A percentile compares a stretch with the other conserved stretches of the same genome.
phyloP scores from a whole-genome alignment of 2,888 invertebrate genomes.

The Anthoptus insignis region DNA sequence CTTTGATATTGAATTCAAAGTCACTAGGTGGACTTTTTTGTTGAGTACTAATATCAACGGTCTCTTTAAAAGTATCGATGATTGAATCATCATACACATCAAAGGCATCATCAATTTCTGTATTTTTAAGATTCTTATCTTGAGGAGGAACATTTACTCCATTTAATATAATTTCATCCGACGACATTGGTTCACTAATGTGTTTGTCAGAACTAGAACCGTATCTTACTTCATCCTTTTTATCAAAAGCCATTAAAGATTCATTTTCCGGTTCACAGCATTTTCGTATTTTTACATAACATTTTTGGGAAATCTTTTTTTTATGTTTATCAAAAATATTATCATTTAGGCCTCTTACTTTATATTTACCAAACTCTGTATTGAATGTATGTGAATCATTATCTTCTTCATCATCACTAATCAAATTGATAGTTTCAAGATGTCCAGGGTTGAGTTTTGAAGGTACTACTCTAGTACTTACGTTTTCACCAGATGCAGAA shows the following conservation, averaged over 20 bases:
- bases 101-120: slow-evolving; percentile 68
- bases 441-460: slow-evolving; percentile 5
- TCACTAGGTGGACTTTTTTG: slow-evolving; percentile 9
- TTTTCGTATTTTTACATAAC: slow-evolving; percentile 59
- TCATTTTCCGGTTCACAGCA: slow-evolving; percentile 31
- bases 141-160: too few relatives aligned
- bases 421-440: slow-evolving; percentile 70
- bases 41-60: background rate
- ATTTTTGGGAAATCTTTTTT: slow-evolving; percentile 62
- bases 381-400: slow-evolving; percentile 49
- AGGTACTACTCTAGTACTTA: slow-evolving; percentile 30
- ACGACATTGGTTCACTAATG: background rate
- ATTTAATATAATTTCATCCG: background rate
- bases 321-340: slow-evolving; percentile 62
- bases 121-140: slow-evolving; percentile 50
- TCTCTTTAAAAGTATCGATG: background rate
- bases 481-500: slow-evolving; percentile 46
- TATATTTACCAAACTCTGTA: slow-evolving; percentile 70
- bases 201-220: background rate
- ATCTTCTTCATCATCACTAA: slow-evolving; percentile 75
- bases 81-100: slow-evolving; percentile 61
- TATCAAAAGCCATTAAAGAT: background rate
- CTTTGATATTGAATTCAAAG: slow-evolving; percentile 52
- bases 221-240: background rate
- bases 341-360: slow-evolving; percentile 53